Percentiles rank a stretch among this genome's conserved stretches.
phyloP scores from a whole-genome alignment of 2,888 invertebrate species.

The Anagyrus pseudococci region DNA sequence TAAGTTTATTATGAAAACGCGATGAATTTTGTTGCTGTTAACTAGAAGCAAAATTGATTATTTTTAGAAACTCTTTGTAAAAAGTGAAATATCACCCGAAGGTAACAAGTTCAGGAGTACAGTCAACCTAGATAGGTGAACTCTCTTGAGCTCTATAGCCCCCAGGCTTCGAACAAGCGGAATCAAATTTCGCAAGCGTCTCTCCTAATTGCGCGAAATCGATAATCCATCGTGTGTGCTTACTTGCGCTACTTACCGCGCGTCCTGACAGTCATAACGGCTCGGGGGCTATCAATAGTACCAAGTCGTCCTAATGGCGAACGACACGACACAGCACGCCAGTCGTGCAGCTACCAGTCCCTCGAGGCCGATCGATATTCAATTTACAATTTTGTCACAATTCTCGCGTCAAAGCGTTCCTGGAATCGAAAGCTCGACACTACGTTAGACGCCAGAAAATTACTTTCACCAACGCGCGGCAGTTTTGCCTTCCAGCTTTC shows the following conservation, averaged over 20 bases:
- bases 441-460: neutral
- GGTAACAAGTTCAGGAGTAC: too few species aligned
- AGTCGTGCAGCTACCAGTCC: constrained; percentile 12
- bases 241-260: neutral
- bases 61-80: too few species aligned
- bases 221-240: constrained; percentile 4
- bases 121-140: neutral
- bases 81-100: too few species aligned
- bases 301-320: constrained; percentile 40
- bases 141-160: neutral
- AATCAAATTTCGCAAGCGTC: constrained; percentile 6
- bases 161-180: neutral
- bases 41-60: too few species aligned
- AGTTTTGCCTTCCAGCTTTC: too few species aligned
- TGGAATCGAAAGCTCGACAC: constrained; percentile 40
- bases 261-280: neutral
- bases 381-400: constrained; percentile 59
- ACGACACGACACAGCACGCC: constrained; percentile 48
- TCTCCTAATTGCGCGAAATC: constrained; percentile 17
- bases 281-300: neutral
- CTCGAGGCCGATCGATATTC: constrained; percentile 54
- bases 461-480: neutral
- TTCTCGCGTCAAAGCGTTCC: constrained; percentile 45
- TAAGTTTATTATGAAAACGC: too few species aligned
- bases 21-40: too few species aligned